Percentiles rank a stretch among this genome's conserved stretches.
Conservation (phyloP, 1,140 invertebrate genomes). For the Drosophila nebulosa region DNA sequence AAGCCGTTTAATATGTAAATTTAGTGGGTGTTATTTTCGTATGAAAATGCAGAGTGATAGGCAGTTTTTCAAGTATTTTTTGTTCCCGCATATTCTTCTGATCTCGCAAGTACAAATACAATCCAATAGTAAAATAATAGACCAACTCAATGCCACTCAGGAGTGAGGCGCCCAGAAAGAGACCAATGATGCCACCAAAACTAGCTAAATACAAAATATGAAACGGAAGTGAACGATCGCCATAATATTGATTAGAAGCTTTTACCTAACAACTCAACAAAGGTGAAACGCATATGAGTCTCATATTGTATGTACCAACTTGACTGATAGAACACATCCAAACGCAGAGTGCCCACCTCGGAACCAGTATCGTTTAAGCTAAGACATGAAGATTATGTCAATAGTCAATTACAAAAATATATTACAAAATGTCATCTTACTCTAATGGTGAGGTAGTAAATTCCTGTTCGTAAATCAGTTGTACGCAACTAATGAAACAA, state of each 20-base stretch:
- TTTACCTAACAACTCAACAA: conserved; percentile 70
- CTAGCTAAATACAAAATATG: conserved; percentile 40
- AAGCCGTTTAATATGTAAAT: conserved; percentile 13
- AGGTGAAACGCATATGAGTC: conserved; percentile 67
- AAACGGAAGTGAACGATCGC: not conserved
- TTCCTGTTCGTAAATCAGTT: conserved; percentile 52
- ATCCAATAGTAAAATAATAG: conserved; percentile 78
- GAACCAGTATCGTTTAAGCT: conserved; percentile 30
- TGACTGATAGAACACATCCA: conserved; percentile 64
- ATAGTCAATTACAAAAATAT: not conserved
- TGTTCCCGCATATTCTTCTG: not conserved
- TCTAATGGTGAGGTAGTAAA: conserved; percentile 31
- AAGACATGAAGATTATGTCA: not conserved
- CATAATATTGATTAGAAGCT: not conserved
- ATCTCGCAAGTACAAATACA: conserved; percentile 51
- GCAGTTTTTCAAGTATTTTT: not conserved
- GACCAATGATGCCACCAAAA: conserved; percentile 80
- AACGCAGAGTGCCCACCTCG: conserved; percentile 21
- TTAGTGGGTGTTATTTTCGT: conserved; percentile 57
- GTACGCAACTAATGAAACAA: conserved; percentile 62
- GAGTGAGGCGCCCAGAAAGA: conserved; percentile 80
- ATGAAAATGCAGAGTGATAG: conserved; percentile 29
- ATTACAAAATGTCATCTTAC: conserved; percentile 33
- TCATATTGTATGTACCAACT: conserved; percentile 60
- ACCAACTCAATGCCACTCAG: conserved; percentile 76